These are phyloP conservation scores for Microplitis deprimator DNA, from an alignment of 2,888 invertebrate genomes.

Conservation along the genomic window DNA sequence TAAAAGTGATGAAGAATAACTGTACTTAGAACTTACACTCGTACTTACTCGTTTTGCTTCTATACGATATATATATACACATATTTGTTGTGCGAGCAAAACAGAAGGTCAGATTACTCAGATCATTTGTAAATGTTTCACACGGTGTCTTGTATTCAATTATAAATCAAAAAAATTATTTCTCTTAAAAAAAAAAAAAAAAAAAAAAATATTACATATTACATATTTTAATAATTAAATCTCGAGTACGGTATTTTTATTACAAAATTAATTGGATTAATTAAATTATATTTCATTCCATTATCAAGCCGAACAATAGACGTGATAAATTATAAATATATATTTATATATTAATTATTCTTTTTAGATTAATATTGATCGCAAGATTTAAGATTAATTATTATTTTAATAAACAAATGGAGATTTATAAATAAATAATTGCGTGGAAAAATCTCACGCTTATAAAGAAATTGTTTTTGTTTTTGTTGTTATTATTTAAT, in stretches of 20 bases:
- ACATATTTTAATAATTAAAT: not conserved
- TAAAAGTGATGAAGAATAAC: slow-evolving; percentile 27
- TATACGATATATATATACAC: not conserved
- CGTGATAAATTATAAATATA: not conserved
- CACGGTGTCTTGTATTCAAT: not conserved
- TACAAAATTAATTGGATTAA: not conserved
- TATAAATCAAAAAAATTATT: not conserved
- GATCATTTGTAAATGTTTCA: not conserved
- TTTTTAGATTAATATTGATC: not conserved
- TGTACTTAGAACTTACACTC: slow-evolving; percentile 21
- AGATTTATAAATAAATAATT: not conserved
- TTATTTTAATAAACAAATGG: not conserved
- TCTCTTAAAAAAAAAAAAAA: not conserved
- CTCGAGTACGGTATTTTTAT: not conserved
- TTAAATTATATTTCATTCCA: not conserved
- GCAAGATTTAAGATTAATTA: not conserved
- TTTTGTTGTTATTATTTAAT: not conserved
- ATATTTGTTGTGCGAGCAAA: slow-evolving; percentile 19
- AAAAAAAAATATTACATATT: not conserved
- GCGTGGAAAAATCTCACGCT: not conserved
- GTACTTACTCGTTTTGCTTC: not conserved
- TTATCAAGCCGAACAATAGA: not conserved
- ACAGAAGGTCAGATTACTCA: not conserved
- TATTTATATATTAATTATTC: not conserved
- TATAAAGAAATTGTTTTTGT: not conserved